These are phyloP conservation scores for Ceramica pisi DNA, from an alignment of 2,888 invertebrate species.

Conservation along the genomic window DNA sequence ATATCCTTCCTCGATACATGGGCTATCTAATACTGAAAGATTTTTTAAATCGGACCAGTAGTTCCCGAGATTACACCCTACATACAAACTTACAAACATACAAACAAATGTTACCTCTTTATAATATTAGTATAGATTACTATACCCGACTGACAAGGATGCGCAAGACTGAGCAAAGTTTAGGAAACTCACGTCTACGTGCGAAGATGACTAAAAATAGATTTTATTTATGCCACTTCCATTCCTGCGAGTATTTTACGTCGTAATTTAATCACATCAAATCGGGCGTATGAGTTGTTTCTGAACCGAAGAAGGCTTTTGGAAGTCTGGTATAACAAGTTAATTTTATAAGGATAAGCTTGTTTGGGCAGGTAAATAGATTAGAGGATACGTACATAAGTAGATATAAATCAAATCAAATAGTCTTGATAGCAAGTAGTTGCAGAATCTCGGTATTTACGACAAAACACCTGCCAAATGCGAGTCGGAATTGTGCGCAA, in stretches of 20 bases:
- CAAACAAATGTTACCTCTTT: too few relatives aligned
- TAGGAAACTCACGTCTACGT: constrained; percentile 4
- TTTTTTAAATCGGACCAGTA: too few relatives aligned
- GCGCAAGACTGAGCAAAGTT: constrained; percentile 18
- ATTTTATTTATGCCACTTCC: constrained; percentile 24
- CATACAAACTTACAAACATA: too few relatives aligned
- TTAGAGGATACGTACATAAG: not conserved
- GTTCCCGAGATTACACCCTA: too few relatives aligned
- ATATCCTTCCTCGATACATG: too few relatives aligned
- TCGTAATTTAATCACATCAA: constrained; percentile 28
- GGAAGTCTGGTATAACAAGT: constrained; percentile 6
- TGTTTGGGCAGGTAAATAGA: not conserved
- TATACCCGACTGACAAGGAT: not conserved
- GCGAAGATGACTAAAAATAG: constrained; percentile 30
- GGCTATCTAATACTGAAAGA: too few relatives aligned
- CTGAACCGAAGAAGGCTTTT: not conserved
- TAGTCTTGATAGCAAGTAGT: not conserved
- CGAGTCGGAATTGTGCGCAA: not conserved
- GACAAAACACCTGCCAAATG: not conserved
- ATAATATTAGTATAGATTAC: too few relatives aligned
- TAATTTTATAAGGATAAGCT: not conserved
- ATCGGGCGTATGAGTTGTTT: constrained; percentile 13
- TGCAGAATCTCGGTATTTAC: not conserved
- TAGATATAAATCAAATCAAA: not conserved
- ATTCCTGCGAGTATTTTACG: constrained; percentile 12